Base-by-base conservation (phyloP, 2,113 vertebrate species). In the Pantherophis guttatus region DNA sequence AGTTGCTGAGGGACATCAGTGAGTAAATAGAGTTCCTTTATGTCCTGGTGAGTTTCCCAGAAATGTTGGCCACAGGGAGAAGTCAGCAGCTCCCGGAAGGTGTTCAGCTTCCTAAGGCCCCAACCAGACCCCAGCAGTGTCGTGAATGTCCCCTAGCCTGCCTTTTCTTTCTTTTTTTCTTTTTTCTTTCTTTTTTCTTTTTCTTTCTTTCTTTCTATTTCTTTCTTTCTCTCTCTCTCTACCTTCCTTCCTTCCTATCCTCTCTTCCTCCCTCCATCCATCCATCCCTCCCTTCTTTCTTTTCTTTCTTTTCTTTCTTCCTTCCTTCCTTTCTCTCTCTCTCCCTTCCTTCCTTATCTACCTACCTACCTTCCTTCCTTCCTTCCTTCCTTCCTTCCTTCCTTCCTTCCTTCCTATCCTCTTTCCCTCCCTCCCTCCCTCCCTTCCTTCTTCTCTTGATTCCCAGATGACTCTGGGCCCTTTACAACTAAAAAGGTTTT, bases 181-280 rank as follows among this genome's bases (percentile, higher is more conserved):
- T 5, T 95, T 55, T 96, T 24, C 58, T 24, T 9, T 59, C 95
- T 5, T 95, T 96, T 7, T 17, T 21, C 5, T 55, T 21, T 39
- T 39, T 39, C 39, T 39, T 39, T 39, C 39, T 39, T 39, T 39
- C 39, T 39, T 39, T 39, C 39, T 39, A 1, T 39, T 39, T 39
- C 39, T 39, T 39, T 39, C 39, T 39, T 39, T 39, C 39, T 39
- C 39, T 39, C 39, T 39, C 39, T 39, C 39, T 39, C 39, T 39
- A 39, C 39, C 39, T 39, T 39, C 39, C 39, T 39, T 39, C 39
- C 39, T 39, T 39, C 39, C 39, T 39, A 39, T 39, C 39, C 39
- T 39, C 39, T 39, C 39, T 39, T 39, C 39, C 39, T 39, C 39
- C 39, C 39, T 39, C 39, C 39, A 1, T 39, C 39, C 39, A 1